Conservation (phyloP, 2,113 vertebrate species). For the Pithys albifrons region DNA sequence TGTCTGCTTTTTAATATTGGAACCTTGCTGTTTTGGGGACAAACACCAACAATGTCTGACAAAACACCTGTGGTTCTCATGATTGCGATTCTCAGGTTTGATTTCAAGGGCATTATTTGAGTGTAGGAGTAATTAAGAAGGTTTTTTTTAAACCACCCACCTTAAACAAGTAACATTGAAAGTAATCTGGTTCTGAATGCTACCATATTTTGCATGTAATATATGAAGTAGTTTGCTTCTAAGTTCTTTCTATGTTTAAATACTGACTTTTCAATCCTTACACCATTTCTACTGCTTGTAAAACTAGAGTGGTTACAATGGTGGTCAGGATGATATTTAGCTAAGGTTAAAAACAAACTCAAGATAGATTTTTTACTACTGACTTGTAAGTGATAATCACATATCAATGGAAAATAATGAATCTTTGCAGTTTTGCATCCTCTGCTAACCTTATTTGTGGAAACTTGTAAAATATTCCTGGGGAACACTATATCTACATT, state of each 20-base stretch:
- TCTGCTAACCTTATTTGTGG: neutral
- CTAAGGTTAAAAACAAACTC: neutral
- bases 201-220: neutral
- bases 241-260: neutral
- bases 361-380: neutral
- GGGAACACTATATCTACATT: neutral
- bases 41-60: neutral
- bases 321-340: neutral
- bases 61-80: neutral
- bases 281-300: neutral
- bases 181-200: neutral
- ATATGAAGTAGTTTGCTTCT: neutral
- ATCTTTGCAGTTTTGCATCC: neutral
- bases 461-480: neutral
- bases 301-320: neutral
- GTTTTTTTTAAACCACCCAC: neutral
- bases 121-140: neutral
- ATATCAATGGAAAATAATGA: neutral
- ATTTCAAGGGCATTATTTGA: neutral
- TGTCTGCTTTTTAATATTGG: neutral
- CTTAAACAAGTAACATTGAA: neutral
- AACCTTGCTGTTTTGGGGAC: neutral
- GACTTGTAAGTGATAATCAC: neutral
- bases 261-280: neutral
- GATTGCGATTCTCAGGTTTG: neutral